Percentiles rank a stretch among this genome's conserved stretches.
Conservation (phyloP, 2,113 vertebrate genomes). For the Callaeas wilsoni region DNA sequence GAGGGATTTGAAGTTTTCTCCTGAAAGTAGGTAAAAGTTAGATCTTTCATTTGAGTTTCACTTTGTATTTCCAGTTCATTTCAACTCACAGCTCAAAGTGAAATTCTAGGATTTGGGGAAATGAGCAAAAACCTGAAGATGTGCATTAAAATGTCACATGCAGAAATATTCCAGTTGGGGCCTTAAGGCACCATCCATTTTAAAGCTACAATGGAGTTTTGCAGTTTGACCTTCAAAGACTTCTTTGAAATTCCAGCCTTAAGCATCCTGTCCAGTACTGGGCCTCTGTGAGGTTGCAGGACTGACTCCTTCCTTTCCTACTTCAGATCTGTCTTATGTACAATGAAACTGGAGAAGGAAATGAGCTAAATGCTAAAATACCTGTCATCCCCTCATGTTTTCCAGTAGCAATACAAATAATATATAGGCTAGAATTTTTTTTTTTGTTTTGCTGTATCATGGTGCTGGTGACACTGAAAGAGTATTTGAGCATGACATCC, state of each 20-base stretch:
- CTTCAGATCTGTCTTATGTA: neutral
- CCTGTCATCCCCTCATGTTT: neutral
- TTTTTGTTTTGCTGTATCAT: neutral
- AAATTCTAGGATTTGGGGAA: constrained; percentile 33
- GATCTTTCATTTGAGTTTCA: constrained; percentile 43
- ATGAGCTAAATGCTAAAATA: neutral
- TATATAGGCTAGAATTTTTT: neutral
- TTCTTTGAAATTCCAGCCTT: neutral
- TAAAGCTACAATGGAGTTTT: neutral
- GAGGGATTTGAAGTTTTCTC: constrained; percentile 53
- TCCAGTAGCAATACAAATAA: neutral
- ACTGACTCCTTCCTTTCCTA: neutral
- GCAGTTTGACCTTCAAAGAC: neutral
- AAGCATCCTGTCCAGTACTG: neutral
- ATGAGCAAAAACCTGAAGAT: neutral
- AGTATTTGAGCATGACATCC: neutral
- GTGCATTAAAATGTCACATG: neutral
- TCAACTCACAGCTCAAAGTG: constrained; percentile 29
- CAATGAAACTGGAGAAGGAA: neutral
- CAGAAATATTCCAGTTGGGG: constrained; percentile 1
- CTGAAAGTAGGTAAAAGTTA: constrained; percentile 50
- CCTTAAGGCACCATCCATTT: neutral
- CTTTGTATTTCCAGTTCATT: constrained; percentile 34
- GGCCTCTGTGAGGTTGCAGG: neutral
- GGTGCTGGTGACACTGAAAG: neutral